Conservation (phyloP, 64 coral and sea anemone species). For the Stichodactyla mertensii region DNA sequence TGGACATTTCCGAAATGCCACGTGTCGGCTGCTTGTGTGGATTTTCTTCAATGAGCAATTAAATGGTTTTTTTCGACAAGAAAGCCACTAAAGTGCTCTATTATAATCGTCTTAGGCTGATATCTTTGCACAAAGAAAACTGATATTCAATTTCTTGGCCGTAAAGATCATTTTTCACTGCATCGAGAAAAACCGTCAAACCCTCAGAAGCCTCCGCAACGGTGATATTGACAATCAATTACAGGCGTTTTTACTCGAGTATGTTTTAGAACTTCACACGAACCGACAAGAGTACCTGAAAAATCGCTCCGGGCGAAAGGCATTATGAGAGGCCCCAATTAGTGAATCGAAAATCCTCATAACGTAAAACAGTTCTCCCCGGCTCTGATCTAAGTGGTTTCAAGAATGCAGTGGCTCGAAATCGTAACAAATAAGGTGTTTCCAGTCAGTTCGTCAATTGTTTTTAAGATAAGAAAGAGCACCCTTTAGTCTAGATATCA, state of each 20-base stretch:
- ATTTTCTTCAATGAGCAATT: constrained; percentile 2
- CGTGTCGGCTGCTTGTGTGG: background rate
- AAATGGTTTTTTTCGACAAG: background rate
- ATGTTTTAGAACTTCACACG: background rate
- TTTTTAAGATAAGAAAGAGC: too few species aligned
- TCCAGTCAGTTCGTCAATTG: too few species aligned
- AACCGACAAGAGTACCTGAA: background rate
- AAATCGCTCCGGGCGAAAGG: background rate
- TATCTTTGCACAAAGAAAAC: background rate
- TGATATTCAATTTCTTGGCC: background rate
- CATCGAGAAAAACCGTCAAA: background rate
- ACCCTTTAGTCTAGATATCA: background rate
- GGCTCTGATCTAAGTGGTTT: background rate
- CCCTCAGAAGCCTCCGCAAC: background rate
- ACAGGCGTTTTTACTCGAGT: background rate
- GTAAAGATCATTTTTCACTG: background rate
- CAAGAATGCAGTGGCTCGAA: background rate
- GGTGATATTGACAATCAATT: background rate
- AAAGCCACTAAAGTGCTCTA: background rate
- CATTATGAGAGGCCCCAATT: background rate
- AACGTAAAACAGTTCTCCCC: background rate
- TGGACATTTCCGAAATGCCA: background rate
- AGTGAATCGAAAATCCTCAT: background rate
- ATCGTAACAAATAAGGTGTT: background rate
- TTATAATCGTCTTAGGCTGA: constrained; percentile 2